A percentile compares a stretch with the other conserved stretches of the same genome.
Conservation (phyloP, 2,888 invertebrate genomes). For the Adelognathus sp. region DNA sequence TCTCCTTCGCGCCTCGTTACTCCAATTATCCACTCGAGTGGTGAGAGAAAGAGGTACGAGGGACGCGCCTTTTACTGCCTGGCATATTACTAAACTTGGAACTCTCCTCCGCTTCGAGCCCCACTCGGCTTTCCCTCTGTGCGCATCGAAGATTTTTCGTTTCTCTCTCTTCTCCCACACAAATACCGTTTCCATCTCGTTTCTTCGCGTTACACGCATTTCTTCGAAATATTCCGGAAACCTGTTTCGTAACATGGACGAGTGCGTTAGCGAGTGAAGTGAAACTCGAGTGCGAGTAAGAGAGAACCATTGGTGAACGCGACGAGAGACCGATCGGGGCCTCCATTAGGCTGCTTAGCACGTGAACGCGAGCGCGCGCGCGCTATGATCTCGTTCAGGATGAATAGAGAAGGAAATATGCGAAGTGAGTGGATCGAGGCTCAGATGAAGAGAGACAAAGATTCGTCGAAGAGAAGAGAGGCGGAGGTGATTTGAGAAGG, state of each 20-base stretch:
- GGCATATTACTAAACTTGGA: slow-evolving; percentile 32
- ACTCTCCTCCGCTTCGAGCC: slow-evolving; percentile 19
- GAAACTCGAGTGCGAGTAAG: slow-evolving; percentile 1
- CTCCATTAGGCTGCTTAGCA: slow-evolving; percentile 77
- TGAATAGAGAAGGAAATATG: slow-evolving; percentile 29
- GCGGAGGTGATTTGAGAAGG: slow-evolving; percentile 5
- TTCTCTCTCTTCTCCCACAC: slow-evolving; percentile 5
- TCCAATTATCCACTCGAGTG: slow-evolving; percentile 47
- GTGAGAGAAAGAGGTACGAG: slow-evolving; percentile 5
- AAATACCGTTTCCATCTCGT: background rate
- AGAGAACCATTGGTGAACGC: slow-evolving; percentile 11
- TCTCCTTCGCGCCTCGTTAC: slow-evolving; percentile 55
- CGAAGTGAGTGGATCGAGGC: slow-evolving; percentile 1
- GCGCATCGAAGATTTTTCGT: slow-evolving; percentile 29
- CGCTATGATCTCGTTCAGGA: slow-evolving; percentile 74
- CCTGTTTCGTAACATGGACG: slow-evolving; percentile 46
- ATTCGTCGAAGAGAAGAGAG: slow-evolving; percentile 5
- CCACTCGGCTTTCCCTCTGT: slow-evolving; percentile 9
- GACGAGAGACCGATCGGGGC: slow-evolving; percentile 53
- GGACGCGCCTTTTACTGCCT: slow-evolving; percentile 46
- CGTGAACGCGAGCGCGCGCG: slow-evolving; percentile 69
- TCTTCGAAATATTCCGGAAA: slow-evolving; percentile 56
- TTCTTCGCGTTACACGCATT: slow-evolving; percentile 29
- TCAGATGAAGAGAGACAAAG: slow-evolving; percentile 24
- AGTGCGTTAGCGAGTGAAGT: slow-evolving; percentile 3